These are phyloP conservation scores for Rhadinocentrus ornatus DNA, from an alignment of 2,797 vertebrate species.

Conservation along the genomic window DNA sequence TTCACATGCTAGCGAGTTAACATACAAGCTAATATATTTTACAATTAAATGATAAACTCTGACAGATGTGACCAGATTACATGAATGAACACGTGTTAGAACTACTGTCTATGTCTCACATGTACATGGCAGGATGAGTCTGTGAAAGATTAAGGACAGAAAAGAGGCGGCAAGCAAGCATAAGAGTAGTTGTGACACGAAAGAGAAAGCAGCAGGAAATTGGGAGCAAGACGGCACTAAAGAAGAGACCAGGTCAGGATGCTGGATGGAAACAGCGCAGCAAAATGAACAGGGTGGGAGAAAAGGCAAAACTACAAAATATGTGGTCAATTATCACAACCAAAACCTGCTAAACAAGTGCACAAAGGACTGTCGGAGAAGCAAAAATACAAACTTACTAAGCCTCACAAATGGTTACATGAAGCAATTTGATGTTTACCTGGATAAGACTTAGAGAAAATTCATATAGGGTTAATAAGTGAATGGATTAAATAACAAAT, in stretches of 20 bases:
- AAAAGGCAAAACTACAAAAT: not conserved
- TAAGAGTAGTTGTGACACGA: not conserved
- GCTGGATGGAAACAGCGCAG: not conserved
- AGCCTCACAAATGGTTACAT: not conserved
- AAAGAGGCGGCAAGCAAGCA: not conserved
- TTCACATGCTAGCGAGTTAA: too few relatives aligned
- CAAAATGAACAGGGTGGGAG: not conserved
- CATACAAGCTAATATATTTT: not conserved
- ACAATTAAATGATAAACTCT: not conserved
- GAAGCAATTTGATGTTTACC: not conserved
- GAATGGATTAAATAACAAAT: not conserved
- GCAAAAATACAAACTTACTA: not conserved
- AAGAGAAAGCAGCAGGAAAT: not conserved
- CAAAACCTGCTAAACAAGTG: not conserved
- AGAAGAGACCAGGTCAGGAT: slow-evolving; percentile 5
- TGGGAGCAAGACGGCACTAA: not conserved
- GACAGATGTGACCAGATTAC: not conserved
- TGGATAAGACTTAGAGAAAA: not conserved
- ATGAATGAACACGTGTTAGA: too few relatives aligned
- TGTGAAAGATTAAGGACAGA: not conserved
- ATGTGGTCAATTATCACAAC: not conserved
- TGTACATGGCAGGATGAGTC: not conserved
- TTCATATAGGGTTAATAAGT: not conserved
- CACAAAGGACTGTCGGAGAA: not conserved
- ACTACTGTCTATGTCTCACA: not conserved